Percentiles rank a stretch among this genome's conserved stretches.
phyloP scores from a whole-genome alignment of 2,888 invertebrate species.

The Tipula helvola region DNA sequence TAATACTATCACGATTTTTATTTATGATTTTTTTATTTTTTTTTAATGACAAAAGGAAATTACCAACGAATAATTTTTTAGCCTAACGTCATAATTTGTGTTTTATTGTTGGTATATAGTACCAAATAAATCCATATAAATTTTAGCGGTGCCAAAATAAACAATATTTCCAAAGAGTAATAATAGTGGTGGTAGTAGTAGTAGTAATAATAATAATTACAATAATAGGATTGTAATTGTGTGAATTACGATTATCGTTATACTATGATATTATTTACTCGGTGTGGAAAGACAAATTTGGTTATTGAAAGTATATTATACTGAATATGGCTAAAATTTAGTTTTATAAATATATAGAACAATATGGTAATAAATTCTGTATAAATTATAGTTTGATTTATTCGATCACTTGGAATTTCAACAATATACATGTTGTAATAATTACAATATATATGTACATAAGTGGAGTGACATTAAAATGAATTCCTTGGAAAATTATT shows the following conservation, averaged over 20 bases:
- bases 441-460: background rate
- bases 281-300: background rate
- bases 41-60: background rate
- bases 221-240: background rate
- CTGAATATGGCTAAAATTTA: background rate
- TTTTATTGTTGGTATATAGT: background rate
- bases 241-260: background rate
- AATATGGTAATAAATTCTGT: background rate
- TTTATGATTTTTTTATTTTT: background rate
- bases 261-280: background rate
- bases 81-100: background rate
- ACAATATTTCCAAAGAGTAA: background rate
- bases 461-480: background rate
- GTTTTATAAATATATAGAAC: background rate
- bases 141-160: background rate
- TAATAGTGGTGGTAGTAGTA: background rate
- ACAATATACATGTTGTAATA: background rate
- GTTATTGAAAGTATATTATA: background rate
- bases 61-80: background rate
- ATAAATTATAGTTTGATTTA: conserved; percentile 4
- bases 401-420: background rate
- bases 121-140: background rate
- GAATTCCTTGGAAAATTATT: background rate
- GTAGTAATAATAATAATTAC: too few species aligned
- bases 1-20: background rate